Evolutionary conservation across 2,888 invertebrate genomes (phyloP).

Genomic region (Stenchaetothrips biformis): DNA sequence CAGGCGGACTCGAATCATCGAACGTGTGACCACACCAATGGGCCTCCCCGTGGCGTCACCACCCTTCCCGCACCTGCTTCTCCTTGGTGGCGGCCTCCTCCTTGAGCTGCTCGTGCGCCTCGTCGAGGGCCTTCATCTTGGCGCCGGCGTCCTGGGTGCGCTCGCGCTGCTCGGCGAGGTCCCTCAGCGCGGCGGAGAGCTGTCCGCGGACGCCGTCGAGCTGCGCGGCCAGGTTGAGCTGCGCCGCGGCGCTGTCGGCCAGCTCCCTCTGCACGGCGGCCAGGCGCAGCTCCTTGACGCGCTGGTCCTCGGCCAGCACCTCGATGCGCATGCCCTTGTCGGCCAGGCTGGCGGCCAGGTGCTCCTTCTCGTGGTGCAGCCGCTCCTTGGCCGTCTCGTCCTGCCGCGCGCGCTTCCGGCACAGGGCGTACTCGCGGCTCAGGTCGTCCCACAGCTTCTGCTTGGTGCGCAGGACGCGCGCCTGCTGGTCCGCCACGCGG

Average conservation of each 20-base stretch:
- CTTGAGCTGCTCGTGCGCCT: slow-evolving; percentile 1
- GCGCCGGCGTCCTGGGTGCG: neutral
- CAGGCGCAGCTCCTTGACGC: neutral
- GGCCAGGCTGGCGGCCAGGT: neutral
- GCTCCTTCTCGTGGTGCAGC: slow-evolving; percentile 2
- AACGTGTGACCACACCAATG: neutral
- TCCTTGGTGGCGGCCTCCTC: slow-evolving; percentile 5
- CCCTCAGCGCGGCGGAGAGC: neutral
- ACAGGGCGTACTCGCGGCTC: slow-evolving; percentile 8
- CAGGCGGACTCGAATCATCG: neutral
- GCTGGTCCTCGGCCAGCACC: neutral
- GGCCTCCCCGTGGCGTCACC: neutral
- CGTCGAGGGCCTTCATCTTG: neutral
- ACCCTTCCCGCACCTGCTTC: neutral
- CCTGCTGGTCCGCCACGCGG: slow-evolving; percentile 6
- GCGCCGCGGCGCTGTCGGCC: neutral
- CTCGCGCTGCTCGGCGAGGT: slow-evolving; percentile 1
- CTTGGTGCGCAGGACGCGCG: neutral
- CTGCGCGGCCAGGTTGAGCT: neutral
- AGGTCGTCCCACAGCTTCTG: slow-evolving; percentile 24
- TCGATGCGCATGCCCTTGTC: neutral
- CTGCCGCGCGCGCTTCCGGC: neutral
- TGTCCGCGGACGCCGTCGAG: neutral
- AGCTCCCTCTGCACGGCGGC: neutral
- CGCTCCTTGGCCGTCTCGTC: neutral